Conservation (phyloP, 2,113 vertebrate genomes). For the Corythornis madagascariensis region DNA sequence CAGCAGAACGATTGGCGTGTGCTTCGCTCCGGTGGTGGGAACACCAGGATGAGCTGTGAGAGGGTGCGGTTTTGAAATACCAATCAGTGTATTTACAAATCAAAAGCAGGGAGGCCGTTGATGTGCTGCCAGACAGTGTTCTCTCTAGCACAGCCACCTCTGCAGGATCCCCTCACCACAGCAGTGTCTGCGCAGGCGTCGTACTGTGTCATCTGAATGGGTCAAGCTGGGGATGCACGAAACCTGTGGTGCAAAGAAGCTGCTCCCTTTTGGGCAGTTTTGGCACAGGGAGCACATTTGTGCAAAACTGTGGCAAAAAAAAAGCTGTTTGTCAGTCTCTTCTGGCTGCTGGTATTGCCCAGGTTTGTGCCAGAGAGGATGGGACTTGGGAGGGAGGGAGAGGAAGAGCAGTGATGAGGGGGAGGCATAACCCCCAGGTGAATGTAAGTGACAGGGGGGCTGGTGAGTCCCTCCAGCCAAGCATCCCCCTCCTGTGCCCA, state of each 20-base stretch:
- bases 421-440: background rate
- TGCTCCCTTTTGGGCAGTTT: background rate
- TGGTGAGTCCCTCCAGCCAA: background rate
- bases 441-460: background rate
- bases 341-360: background rate
- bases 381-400: background rate
- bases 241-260: background rate
- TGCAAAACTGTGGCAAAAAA: background rate
- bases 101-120: background rate
- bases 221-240: background rate
- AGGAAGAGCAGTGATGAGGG: background rate
- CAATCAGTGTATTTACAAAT: background rate
- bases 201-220: background rate
- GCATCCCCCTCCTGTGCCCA: accelerated
- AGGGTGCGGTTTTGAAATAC: background rate
- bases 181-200: background rate
- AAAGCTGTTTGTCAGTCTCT: accelerated
- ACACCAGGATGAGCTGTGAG: background rate
- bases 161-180: background rate
- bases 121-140: background rate
- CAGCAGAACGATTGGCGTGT: background rate
- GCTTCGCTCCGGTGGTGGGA: background rate
- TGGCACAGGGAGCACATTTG: accelerated
- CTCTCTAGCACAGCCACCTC: background rate
- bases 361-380: background rate